Evolutionary conservation across 2,113 vertebrate genomes (phyloP).

Genomic region (Thamnophis sirtalis): DNA sequence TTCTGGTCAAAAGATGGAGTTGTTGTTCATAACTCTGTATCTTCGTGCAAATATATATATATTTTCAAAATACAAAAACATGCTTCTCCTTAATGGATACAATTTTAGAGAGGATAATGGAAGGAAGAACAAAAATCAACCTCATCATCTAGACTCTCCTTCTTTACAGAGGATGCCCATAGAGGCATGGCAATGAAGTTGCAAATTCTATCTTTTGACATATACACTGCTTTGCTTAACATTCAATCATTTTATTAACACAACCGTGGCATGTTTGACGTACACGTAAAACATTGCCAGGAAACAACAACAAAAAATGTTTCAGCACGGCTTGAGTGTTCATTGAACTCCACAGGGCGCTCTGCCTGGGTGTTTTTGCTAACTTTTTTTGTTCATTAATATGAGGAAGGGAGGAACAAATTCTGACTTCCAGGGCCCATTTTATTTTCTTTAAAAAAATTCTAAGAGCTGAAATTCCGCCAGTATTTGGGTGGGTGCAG

Average conservation of each 20-base stretch:
- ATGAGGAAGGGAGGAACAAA: neutral
- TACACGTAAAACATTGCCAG: neutral
- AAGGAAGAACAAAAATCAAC: neutral
- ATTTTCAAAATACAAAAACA: neutral
- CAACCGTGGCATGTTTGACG: neutral
- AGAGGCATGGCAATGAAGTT: neutral
- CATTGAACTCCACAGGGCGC: neutral
- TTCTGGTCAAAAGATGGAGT: neutral
- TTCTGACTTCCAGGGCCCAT: neutral
- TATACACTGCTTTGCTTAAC: neutral
- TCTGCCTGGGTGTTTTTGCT: neutral
- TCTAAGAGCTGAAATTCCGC: neutral
- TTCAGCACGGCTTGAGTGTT: neutral
- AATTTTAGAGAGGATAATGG: neutral
- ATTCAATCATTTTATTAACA: neutral
- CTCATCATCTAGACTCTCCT: neutral
- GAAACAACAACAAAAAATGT: neutral
- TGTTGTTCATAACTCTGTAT: neutral
- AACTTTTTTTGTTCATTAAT: neutral
- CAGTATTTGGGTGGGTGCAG: neutral
- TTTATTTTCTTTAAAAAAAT: neutral
- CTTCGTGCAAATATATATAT: neutral
- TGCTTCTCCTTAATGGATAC: neutral
- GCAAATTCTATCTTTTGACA: neutral
- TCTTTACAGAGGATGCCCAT: neutral